Evolutionary conservation across 2,797 vertebrate genomes (phyloP).

Genomic region (Gallinago nigripennis): DNA sequence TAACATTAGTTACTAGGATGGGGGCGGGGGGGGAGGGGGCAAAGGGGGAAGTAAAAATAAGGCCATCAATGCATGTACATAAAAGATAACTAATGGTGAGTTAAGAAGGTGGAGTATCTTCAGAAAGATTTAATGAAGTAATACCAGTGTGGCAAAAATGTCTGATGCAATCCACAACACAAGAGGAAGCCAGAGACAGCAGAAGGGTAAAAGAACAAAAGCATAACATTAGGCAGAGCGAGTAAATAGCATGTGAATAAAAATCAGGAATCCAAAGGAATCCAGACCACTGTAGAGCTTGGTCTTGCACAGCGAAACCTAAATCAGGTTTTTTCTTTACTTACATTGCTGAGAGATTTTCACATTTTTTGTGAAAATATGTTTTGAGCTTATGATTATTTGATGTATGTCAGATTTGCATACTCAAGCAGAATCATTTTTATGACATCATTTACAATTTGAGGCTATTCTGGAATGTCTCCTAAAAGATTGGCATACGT

Average conservation of each 20-base stretch:
- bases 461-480: conserved; percentile 26
- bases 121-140: background rate
- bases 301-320: background rate
- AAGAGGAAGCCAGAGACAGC: background rate
- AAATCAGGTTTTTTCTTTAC: conserved; percentile 15
- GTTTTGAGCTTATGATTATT: conserved; percentile 20
- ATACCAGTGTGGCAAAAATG: background rate
- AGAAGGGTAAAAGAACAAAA: background rate
- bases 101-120: background rate
- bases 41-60: rapidly evolving
- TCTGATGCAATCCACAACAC: background rate
- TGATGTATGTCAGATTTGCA: conserved; percentile 40
- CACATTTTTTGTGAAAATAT: conserved; percentile 31
- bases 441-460: conserved; percentile 34
- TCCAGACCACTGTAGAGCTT: background rate
- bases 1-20: background rate
- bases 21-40: no score
- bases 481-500: background rate
- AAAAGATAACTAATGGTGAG: background rate
- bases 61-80: background rate
- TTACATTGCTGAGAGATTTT: conserved; percentile 25
- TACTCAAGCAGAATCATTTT: conserved; percentile 35
- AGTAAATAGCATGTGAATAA: background rate
- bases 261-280: background rate
- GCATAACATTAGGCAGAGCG: background rate